Evolutionary conservation across 2,888 invertebrate genomes (phyloP).

Genomic region (Orchestes rusci): DNA sequence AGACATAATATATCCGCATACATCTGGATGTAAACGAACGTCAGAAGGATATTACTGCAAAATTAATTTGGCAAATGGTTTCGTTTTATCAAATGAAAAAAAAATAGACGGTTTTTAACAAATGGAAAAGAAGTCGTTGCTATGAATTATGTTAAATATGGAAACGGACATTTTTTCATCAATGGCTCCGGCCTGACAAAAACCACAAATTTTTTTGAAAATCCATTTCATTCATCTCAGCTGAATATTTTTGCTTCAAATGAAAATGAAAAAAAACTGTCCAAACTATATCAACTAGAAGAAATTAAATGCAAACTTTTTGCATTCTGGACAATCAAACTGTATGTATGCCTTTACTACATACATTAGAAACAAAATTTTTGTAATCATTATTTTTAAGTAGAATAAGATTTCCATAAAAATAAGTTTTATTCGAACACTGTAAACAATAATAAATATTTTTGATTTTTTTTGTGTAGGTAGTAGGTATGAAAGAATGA

Average conservation of each 20-base stretch:
- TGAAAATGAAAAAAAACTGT: conserved; percentile 2
- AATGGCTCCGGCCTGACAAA: neutral
- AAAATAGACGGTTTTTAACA: neutral
- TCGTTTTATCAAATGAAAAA: neutral
- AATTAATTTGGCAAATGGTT: neutral
- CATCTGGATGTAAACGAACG: neutral
- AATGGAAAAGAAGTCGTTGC: neutral
- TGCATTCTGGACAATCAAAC: conserved; percentile 1
- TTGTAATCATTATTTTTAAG: neutral
- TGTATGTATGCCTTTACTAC: neutral
- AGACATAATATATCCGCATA: neutral
- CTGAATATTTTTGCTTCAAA: neutral
- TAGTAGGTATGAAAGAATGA: no score
- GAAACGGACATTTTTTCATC: neutral
- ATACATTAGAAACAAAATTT: neutral
- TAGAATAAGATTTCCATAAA: neutral
- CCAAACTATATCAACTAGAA: conserved; percentile 2
- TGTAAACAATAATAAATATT: neutral
- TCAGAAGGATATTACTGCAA: neutral
- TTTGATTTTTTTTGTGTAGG: neutral
- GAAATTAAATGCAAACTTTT: conserved; percentile 7
- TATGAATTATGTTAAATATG: neutral
- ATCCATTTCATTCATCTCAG: neutral
- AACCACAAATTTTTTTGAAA: neutral
- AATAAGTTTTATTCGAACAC: neutral